These are phyloP conservation scores for Cacajao melanocephalus DNA, from an alignment of 2,797 vertebrate genomes.

Conservation along the genomic window DNA sequence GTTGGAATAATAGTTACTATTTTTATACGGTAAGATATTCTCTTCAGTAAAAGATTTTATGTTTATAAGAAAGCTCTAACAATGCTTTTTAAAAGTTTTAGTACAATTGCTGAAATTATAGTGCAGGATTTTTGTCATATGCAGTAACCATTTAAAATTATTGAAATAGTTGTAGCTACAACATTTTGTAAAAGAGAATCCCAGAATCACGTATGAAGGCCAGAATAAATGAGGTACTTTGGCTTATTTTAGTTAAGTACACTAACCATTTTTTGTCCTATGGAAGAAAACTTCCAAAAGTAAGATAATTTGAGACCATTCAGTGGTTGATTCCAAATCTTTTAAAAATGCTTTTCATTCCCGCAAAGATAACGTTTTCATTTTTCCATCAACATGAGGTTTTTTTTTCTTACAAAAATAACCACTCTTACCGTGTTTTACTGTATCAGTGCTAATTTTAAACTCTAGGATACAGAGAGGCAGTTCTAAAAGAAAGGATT, in stretches of 20 bases:
- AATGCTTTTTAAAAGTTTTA: background rate
- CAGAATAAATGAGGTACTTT: background rate
- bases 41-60: conserved; percentile 3
- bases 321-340: background rate
- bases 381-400: background rate
- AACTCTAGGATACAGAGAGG: background rate
- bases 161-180: background rate
- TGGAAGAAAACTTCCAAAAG: background rate
- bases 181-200: background rate
- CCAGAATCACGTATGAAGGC: background rate
- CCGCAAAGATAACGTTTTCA: background rate
- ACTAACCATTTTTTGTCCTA: background rate
- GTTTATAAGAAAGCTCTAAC: background rate
- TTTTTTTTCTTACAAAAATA: background rate
- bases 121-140: background rate
- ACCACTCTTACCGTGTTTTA: background rate
- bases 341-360: background rate
- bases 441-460: background rate
- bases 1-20: background rate
- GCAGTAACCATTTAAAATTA: background rate
- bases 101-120: background rate
- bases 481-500: background rate
- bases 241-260: conserved; percentile 8
- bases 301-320: background rate
- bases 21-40: conserved; percentile 3